Percentiles rank a stretch among this genome's conserved stretches.
Evolutionary conservation across 2,113 vertebrate genomes (phyloP).

Genomic region (Scytalopus superciliaris): DNA sequence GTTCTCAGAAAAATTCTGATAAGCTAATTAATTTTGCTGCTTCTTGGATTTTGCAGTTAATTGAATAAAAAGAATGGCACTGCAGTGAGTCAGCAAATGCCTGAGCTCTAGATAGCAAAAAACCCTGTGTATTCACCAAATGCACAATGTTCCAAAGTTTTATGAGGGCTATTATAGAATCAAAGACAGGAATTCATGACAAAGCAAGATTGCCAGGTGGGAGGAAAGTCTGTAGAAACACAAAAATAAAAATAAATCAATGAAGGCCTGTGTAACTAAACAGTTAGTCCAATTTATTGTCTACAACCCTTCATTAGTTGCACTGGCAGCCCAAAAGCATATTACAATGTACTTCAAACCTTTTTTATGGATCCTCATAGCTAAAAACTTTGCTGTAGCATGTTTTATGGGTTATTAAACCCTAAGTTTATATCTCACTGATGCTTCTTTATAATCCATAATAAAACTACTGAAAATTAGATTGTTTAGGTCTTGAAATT

Average conservation of each 20-base stretch:
- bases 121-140: background rate
- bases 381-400: background rate
- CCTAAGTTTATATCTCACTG: background rate
- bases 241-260: background rate
- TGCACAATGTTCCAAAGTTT: background rate
- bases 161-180: background rate
- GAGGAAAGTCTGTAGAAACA: background rate
- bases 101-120: background rate
- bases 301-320: background rate
- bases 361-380: background rate
- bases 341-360: background rate
- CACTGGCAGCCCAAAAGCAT: background rate
- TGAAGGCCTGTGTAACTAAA: background rate
- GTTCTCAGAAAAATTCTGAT: background rate
- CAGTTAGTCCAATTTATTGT: background rate
- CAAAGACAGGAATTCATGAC: background rate
- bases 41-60: background rate
- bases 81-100: conserved; percentile 17
- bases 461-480: background rate
- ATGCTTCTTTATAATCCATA: background rate
- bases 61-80: background rate
- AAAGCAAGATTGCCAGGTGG: background rate
- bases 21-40: background rate
- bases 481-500: background rate
- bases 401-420: conserved; percentile 6